These are phyloP conservation scores for Nipponacmea schrenckii DNA, from an alignment of 2,888 invertebrate genomes.

Conservation along the genomic window DNA sequence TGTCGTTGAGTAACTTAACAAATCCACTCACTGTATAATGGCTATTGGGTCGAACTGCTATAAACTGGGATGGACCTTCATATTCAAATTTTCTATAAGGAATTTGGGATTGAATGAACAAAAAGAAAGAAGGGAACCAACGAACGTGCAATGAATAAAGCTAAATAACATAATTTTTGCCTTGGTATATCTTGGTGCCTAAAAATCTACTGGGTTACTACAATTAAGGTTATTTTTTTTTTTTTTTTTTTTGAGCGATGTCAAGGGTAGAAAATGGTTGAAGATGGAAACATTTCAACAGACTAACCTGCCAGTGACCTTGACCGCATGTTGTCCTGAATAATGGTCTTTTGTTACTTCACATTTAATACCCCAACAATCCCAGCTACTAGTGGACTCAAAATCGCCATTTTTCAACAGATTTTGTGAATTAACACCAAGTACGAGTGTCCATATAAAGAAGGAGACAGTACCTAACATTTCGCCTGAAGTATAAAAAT, in stretches of 20 bases:
- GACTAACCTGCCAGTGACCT: conserved; percentile 15
- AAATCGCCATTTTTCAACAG: conserved; percentile 14
- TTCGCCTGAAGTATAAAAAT: no score
- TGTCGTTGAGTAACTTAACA: conserved; percentile 20
- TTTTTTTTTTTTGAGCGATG: no score
- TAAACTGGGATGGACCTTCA: conserved; percentile 13
- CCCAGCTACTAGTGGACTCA: conserved; percentile 12
- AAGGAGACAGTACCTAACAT: no score
- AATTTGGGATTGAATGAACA: background rate
- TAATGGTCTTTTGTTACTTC: conserved; percentile 5
- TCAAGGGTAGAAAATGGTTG: no score
- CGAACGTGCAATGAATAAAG: no score
- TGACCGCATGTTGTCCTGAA: conserved; percentile 12
- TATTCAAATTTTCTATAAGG: conserved; percentile 9
- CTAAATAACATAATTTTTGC: no score
- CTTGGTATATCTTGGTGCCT: no score
- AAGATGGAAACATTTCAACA: no score
- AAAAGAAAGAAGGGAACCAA: no score
- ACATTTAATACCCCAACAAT: conserved; percentile 17
- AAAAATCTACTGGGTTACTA: no score
- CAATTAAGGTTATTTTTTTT: no score
- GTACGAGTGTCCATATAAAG: no score
- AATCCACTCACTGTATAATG: conserved; percentile 19
- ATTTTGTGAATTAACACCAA: background rate
- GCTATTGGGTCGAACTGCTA: conserved; percentile 6